Percentiles rank a stretch among this genome's conserved stretches.
Evolutionary conservation across 2,113 vertebrate genomes (phyloP).

Genomic region (Sisor rabdophorus): DNA sequence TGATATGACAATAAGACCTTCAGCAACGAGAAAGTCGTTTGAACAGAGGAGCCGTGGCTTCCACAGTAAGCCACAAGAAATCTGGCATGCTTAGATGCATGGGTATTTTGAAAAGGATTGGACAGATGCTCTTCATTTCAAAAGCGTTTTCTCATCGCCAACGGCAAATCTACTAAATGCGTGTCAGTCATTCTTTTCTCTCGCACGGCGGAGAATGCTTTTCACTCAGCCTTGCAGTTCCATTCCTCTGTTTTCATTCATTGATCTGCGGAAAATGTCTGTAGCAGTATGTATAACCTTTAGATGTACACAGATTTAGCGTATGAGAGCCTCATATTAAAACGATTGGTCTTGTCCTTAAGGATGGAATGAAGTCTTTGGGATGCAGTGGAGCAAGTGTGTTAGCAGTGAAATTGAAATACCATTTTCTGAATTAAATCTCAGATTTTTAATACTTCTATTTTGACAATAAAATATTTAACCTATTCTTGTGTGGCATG

Average conservation of each 20-base stretch:
- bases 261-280: slow-evolving; percentile 44
- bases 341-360: slow-evolving; percentile 44
- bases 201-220: slow-evolving; percentile 50
- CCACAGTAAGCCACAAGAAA: slow-evolving; percentile 45
- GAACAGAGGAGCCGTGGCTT: slow-evolving; percentile 21
- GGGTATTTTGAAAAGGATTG: slow-evolving; percentile 56
- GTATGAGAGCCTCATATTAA: slow-evolving; percentile 43
- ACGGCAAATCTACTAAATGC: slow-evolving; percentile 58
- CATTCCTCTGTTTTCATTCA: slow-evolving; percentile 56
- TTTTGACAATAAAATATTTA: slow-evolving; percentile 45
- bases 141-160: slow-evolving; percentile 56
- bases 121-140: slow-evolving; percentile 56
- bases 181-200: slow-evolving; percentile 55
- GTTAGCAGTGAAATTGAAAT: slow-evolving; percentile 16
- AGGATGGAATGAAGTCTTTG: slow-evolving; percentile 35
- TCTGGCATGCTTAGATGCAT: slow-evolving; percentile 43
- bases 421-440: slow-evolving; percentile 53
- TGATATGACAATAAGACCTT: slow-evolving; percentile 37
- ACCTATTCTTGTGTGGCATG: background rate
- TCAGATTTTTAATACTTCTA: slow-evolving; percentile 47
- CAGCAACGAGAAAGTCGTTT: slow-evolving; percentile 30
- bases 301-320: slow-evolving; percentile 46
- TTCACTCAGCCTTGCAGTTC: slow-evolving; percentile 46
- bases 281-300: slow-evolving; percentile 35
- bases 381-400: slow-evolving; percentile 45